A percentile compares a stretch with the other conserved stretches of the same genome.
Evolutionary conservation across 2,888 invertebrate species (phyloP).

Genomic region (Apamea sordens): DNA sequence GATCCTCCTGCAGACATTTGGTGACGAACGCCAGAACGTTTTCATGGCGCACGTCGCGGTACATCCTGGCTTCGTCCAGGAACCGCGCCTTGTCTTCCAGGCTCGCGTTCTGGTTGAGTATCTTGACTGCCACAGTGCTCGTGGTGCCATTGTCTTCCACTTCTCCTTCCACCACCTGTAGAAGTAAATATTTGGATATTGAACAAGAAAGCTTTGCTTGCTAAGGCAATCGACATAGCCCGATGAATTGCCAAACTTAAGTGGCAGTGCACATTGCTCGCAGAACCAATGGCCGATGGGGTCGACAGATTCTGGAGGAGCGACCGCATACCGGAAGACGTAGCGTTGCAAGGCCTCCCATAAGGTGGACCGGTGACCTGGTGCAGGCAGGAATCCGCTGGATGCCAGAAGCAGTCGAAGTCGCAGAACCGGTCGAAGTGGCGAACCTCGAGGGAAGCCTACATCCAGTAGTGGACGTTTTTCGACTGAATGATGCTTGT

Average conservation of each 20-base stretch:
- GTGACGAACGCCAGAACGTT: conserved; percentile 93
- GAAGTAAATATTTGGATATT: neutral
- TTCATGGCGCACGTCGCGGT: conserved; percentile 93
- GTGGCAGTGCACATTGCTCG: neutral
- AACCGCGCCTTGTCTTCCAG: conserved; percentile 94
- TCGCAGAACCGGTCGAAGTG: too few species aligned
- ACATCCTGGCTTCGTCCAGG: conserved; percentile 93
- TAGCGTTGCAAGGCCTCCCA: neutral
- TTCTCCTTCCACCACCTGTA: conserved; percentile 94
- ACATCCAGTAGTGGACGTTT: neutral
- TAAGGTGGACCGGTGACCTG: neutral
- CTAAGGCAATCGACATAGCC: neutral
- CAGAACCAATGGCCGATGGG: neutral
- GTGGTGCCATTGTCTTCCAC: conserved; percentile 86
- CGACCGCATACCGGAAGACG: neutral
- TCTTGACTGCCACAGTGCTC: conserved; percentile 93
- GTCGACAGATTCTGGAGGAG: neutral
- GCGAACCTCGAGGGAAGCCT: too few species aligned
- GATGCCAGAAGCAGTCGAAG: too few species aligned
- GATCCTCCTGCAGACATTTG: conserved; percentile 94
- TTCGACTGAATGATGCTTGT: neutral
- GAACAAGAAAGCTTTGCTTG: neutral
- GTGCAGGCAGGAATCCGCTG: too few species aligned
- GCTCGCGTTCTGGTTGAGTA: conserved; percentile 94
- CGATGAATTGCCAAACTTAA: neutral